phyloP scores from a whole-genome alignment of 53 echinoderm and acorn worm species.

The Astropecten irregularis region DNA sequence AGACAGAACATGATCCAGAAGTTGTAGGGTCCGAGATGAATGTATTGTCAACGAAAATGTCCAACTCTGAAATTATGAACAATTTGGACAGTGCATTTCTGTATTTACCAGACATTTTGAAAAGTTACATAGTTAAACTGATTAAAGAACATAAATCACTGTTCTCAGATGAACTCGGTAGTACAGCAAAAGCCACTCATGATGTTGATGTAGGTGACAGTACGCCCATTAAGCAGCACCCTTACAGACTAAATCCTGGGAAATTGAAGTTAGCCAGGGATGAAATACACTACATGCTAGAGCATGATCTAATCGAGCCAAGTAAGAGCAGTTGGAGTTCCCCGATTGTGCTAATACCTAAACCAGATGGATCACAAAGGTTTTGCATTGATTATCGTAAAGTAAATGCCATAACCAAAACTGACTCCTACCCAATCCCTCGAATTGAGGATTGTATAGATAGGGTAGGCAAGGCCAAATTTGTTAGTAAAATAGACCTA shows the following conservation, averaged over 20 bases:
- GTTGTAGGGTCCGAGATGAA: not conserved
- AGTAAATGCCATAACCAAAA: conserved; percentile 47
- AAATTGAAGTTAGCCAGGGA: conserved; percentile 28
- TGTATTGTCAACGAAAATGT: not conserved
- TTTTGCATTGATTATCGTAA: conserved; percentile 63
- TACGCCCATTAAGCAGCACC: conserved; percentile 62
- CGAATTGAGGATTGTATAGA: conserved; percentile 58
- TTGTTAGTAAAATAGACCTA: conserved; percentile 47
- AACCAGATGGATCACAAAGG: not conserved
- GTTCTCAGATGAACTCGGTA: conserved; percentile 45
- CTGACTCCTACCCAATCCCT: conserved; percentile 60
- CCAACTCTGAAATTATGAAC: conserved; percentile 52
- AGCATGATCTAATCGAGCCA: conserved; percentile 29
- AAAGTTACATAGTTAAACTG: conserved; percentile 14
- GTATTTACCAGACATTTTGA: conserved; percentile 29
- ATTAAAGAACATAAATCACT: conserved; percentile 25
- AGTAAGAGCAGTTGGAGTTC: conserved; percentile 54
- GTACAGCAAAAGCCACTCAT: conserved; percentile 19
- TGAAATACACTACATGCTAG: conserved; percentile 24
- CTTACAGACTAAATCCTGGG: conserved; percentile 57
- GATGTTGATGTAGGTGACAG: conserved; percentile 64
- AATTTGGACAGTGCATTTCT: conserved; percentile 28
- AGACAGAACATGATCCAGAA: not conserved
- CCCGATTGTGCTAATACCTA: conserved; percentile 7
- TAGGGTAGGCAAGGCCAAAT: conserved; percentile 24